A percentile compares a stretch with the other conserved stretches of the same genome.
Evolutionary conservation across 2,113 vertebrate genomes (phyloP).

Genomic region (Orcinus orca): DNA sequence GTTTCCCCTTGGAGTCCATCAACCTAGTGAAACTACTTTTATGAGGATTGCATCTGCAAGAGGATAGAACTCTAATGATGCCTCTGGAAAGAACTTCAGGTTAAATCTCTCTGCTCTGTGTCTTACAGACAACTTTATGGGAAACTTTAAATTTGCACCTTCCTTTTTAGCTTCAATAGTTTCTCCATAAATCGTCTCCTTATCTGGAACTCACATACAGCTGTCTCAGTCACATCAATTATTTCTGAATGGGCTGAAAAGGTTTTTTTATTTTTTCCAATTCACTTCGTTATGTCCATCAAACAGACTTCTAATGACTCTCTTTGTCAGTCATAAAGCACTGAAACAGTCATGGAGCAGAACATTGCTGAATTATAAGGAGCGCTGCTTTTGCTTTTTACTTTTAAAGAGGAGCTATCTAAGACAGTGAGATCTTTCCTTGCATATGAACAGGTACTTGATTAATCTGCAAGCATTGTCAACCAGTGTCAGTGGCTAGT

Average conservation of each 20-base stretch:
- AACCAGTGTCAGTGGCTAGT: neutral
- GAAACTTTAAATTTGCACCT: conserved; percentile 63
- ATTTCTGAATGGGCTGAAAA: conserved; percentile 65
- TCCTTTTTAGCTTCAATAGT: conserved; percentile 69
- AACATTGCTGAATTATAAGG: neutral
- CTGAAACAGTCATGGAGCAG: conserved; percentile 11
- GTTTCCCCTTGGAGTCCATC: neutral
- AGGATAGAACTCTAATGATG: conserved; percentile 41
- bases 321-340: conserved; percentile 66
- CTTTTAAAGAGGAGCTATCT: conserved; percentile 10
- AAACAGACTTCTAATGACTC: conserved; percentile 75
- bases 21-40: conserved; percentile 33
- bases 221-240: conserved; percentile 68
- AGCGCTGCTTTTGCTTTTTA: neutral
- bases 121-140: conserved; percentile 60
- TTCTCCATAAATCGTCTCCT: conserved; percentile 70
- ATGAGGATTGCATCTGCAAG: conserved; percentile 57
- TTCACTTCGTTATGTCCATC: conserved; percentile 70
- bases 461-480: conserved; percentile 44
- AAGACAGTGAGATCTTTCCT: neutral
- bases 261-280: conserved; percentile 69
- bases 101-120: conserved; percentile 57
- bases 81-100: conserved; percentile 14
- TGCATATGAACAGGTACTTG: neutral
- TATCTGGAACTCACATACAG: conserved; percentile 61